These are phyloP conservation scores for Harlomillsia oculata DNA, from an alignment of 1,140 invertebrate species.

Conservation along the genomic window DNA sequence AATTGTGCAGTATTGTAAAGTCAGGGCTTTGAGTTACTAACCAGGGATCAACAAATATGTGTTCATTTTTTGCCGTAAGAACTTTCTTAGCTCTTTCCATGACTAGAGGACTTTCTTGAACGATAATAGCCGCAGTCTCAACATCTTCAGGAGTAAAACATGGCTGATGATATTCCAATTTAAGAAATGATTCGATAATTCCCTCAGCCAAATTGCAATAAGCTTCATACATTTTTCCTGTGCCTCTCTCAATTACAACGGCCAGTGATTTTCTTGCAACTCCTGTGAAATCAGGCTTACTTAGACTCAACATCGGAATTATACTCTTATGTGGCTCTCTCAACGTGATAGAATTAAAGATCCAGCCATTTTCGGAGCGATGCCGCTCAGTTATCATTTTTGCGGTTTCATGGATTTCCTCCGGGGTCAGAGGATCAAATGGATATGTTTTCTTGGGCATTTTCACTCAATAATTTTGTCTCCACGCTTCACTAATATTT, in stretches of 20 bases:
- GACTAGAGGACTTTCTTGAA: neutral
- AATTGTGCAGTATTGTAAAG: neutral
- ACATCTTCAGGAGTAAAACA: neutral
- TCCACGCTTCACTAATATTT: too few relatives aligned
- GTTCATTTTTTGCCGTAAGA: neutral
- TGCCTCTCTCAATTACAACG: neutral
- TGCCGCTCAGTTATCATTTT: neutral
- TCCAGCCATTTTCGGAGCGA: neutral
- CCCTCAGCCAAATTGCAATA: neutral
- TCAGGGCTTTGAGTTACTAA: too few relatives aligned
- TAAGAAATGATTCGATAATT: neutral
- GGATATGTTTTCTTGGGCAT: too few relatives aligned
- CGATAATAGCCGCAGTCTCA: neutral
- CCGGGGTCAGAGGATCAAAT: neutral
- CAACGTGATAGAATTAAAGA: neutral
- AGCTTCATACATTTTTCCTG: neutral
- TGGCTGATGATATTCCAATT: too few relatives aligned
- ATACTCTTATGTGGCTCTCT: neutral
- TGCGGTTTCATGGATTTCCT: neutral
- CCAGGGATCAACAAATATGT: too few relatives aligned
- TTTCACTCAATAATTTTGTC: too few relatives aligned
- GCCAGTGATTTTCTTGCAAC: neutral
- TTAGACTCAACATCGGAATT: neutral
- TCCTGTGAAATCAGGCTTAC: neutral
- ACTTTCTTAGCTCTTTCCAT: neutral